phyloP scores from a whole-genome alignment of 2,797 vertebrate species.

The Rousettus madagascariensis region DNA sequence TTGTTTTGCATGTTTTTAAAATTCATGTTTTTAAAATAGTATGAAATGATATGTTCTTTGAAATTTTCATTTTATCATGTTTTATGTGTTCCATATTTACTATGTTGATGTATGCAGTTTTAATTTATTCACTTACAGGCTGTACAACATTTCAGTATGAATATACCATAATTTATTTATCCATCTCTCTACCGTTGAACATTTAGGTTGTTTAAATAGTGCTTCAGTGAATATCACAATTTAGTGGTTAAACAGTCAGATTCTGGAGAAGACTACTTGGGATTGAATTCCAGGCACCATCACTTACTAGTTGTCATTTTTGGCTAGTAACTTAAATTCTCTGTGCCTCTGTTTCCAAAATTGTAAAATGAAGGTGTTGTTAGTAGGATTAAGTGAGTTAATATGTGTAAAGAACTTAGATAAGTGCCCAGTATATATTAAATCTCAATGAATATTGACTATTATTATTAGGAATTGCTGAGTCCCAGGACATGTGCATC shows the following conservation, averaged over 20 bases:
- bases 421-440: background rate
- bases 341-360: background rate
- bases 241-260: background rate
- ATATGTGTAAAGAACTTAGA: background rate
- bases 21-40: background rate
- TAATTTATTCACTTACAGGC: background rate
- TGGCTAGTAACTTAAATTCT: background rate
- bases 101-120: background rate
- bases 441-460: background rate
- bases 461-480: background rate
- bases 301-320: background rate
- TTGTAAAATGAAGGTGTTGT: background rate
- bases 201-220: constrained; percentile 2
- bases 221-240: background rate
- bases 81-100: background rate
- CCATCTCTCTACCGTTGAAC: background rate
- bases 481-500: background rate
- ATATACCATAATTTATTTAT: background rate
- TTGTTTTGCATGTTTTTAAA: background rate
- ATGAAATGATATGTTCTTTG: background rate
- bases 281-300: background rate
- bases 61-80: background rate
- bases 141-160: background rate
- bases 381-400: background rate
- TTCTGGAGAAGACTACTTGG: background rate